Evolutionary conservation across 2,888 invertebrate species (phyloP).

Genomic region (Platycheirus albimanus): DNA sequence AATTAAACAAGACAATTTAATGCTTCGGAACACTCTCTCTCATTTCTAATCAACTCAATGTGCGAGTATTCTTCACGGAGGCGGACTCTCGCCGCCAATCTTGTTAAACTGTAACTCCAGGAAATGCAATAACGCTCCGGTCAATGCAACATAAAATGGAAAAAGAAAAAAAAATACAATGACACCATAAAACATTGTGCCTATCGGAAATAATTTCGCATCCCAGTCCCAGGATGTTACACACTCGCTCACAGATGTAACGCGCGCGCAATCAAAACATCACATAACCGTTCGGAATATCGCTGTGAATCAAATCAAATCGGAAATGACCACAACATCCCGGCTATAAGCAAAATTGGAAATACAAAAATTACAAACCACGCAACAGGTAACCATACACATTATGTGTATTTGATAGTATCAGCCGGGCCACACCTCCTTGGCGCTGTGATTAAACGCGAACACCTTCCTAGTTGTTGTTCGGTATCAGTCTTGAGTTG

Average conservation of each 20-base stretch:
- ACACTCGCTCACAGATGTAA: conserved; percentile 21
- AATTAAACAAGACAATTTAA: too few relatives aligned
- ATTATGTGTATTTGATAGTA: conserved; percentile 56
- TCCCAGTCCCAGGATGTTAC: conserved; percentile 38
- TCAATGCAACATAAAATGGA: too few relatives aligned
- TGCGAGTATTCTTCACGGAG: too few relatives aligned
- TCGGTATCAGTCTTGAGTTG: background rate
- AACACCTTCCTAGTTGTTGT: conserved; percentile 51
- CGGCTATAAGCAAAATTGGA: conserved; percentile 22
- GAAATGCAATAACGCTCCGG: conserved; percentile 18
- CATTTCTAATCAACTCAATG: too few relatives aligned
- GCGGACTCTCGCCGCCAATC: too few relatives aligned
- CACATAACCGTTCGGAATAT: conserved; percentile 38
- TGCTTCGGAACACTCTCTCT: too few relatives aligned
- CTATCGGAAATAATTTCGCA: conserved; percentile 67
- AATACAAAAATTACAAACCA: conserved; percentile 30
- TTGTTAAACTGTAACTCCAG: conserved; percentile 2
- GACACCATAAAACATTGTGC: conserved; percentile 39
- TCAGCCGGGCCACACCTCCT: conserved; percentile 57
- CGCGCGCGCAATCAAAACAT: conserved; percentile 35
- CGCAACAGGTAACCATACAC: conserved; percentile 35
- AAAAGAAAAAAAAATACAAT: conserved; percentile 9
- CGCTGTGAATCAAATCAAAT: conserved; percentile 49
- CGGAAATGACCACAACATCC: conserved; percentile 56
- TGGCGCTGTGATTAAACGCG: conserved; percentile 51